Evolutionary conservation across 2,888 invertebrate genomes (phyloP).

Genomic region (Pherbina coryleti): DNA sequence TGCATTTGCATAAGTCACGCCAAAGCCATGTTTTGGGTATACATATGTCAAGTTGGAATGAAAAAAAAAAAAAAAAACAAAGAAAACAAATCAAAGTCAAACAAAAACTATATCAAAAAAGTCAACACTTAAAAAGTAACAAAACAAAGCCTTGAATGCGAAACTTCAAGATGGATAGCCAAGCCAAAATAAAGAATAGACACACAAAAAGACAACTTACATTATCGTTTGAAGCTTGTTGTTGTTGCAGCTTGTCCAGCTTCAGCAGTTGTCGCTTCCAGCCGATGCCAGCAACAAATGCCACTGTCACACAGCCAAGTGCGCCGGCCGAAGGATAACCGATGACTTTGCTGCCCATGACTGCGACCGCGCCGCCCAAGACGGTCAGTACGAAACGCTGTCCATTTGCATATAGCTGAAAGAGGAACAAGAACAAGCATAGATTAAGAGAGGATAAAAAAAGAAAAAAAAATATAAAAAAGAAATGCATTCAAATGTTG

Average conservation of each 20-base stretch:
- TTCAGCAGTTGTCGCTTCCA: conserved; percentile 70
- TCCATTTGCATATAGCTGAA: conserved; percentile 68
- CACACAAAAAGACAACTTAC: conserved; percentile 57
- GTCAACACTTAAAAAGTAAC: not conserved
- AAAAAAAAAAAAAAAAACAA: too few relatives aligned
- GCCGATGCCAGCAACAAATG: conserved; percentile 73
- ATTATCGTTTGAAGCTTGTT: conserved; percentile 58
- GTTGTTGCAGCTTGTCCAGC: conserved; percentile 40
- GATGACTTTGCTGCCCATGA: conserved; percentile 74
- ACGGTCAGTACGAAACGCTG: conserved; percentile 73
- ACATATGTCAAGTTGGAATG: not conserved
- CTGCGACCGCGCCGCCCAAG: conserved; percentile 75
- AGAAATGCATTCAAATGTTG: not conserved
- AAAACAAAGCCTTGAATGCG: not conserved
- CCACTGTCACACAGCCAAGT: conserved; percentile 72
- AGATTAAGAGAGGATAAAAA: conserved; percentile 8
- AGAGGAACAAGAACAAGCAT: not conserved
- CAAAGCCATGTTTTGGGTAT: conserved; percentile 3
- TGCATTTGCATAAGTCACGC: conserved; percentile 17
- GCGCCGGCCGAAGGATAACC: conserved; percentile 76
- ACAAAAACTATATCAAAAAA: not conserved
- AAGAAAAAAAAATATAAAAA: not conserved
- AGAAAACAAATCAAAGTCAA: conserved; percentile 10
- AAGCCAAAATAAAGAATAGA: not conserved
- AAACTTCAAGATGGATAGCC: not conserved